Evolutionary conservation across 2,113 vertebrate genomes (phyloP), one percentile per base, ranked within the genome.

Genomic region (Centrocercus urophasianus): DNA sequence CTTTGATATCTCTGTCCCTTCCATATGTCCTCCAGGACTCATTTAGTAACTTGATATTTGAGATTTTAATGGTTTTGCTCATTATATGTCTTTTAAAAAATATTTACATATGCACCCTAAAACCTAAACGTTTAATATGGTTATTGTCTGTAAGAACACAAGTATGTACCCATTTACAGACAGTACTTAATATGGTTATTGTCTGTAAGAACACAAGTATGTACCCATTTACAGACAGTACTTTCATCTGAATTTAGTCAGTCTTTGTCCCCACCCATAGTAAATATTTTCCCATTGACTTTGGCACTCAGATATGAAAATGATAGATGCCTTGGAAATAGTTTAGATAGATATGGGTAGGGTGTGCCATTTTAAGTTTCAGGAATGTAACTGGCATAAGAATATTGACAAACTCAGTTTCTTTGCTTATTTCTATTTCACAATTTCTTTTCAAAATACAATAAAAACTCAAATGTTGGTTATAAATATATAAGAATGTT

Each of bases 201-300:
- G 32, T 34, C 34, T 42, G 18, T 79, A 59, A 76, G 54, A 80
- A 76, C n/a, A 10, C 16, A 83, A 87, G 32, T 76, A 47, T 28
- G 21, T 76, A 36, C 59, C 87, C 57, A 60, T 21, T 82, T 90
- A 65, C 20, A 77, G 1, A 5, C 34, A 79, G 19, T 63, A 45
- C 78, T 93, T 92, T 87, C 5, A 18, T 75, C 60, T 86, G 75
- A 87, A 79, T 88, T 91, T 70, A 85, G 52, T 7, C 34, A 83
- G 8, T 24, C 28, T 92, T 86, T 92, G 32, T 95, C 57, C 67
- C 70, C 82, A 91, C 95, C 95, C 90, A 90, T 45, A 61, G 65
- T 81, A 96, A 97, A 96, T 73, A 94, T 65, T 90, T 87, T 91
- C 74, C 67, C 67, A 67, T 81, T 95, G 90, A 93, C 89, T 93